Base-by-base conservation (phyloP, 2,113 vertebrate genomes). In the Gopherus flavomarginatus region DNA sequence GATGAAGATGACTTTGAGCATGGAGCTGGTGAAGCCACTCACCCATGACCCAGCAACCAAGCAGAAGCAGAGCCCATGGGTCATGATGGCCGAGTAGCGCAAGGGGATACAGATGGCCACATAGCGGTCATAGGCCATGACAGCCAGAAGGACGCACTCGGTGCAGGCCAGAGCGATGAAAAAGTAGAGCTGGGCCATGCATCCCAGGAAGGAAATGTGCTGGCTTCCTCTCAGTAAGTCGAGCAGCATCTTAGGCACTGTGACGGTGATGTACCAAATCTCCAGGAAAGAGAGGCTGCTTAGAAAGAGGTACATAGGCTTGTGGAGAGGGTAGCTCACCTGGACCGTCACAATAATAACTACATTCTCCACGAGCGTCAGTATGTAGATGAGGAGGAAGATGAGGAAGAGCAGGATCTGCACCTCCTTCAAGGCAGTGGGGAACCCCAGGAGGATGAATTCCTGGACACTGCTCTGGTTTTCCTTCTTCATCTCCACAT, bases 291-390 rank as follows among this genome's bases (percentile, higher is more conserved):
- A 90, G 8, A 96, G 38, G 26, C 92, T 84, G 35, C 95, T 94
- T 14, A 96, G 82, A 35, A 96, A 94, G 56, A 93, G 83, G 59
- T 96, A 96, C 95, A 96, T 96, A 16, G 95, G 95, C 22, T 94
- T 96, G 42, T 94, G 95, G 14, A 96, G 80, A 3, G 89, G 89
- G 38, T 21, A 82, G 57, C 85, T 94, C 57, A 65, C 91, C 80
- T 56, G 90, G 44, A 93, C 90, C 5, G 92, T 27, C 3, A 53
- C 65, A 8, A 96, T 91, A 27, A 96, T 90, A 8, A 81, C 16
- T 29, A 69, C n/a, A 29, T 92, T 94, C 85, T 96, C 94, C 38
- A 88, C 2, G 47, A 95, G n/a, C 2, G 94, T 95, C 52, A 96
- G 77, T 29, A 92, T 21, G 56, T 92, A 96, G 11, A 84, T 65